A percentile compares a stretch with the other conserved stretches of the same genome.
These are phyloP conservation scores for Monopterus albus DNA, from an alignment of 2,113 vertebrate genomes.

Conservation along the genomic window DNA sequence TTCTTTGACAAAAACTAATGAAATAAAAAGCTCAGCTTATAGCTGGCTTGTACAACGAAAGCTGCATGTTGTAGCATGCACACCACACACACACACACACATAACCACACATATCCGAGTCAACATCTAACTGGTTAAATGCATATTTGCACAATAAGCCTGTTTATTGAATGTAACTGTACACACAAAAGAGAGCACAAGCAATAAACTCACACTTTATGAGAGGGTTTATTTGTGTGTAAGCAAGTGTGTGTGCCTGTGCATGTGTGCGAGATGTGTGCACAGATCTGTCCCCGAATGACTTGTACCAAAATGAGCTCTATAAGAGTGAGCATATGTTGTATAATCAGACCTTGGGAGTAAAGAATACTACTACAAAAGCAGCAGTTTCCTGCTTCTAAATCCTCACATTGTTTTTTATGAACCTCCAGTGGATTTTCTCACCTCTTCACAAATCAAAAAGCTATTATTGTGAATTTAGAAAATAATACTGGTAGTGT, in stretches of 20 bases:
- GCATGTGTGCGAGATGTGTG: slow-evolving; percentile 17
- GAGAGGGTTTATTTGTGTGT: slow-evolving; percentile 5
- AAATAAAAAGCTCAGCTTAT: background rate
- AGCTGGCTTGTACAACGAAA: slow-evolving; percentile 22
- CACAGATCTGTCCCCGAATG: slow-evolving; percentile 14
- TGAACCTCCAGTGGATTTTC: slow-evolving; percentile 6
- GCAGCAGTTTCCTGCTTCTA: background rate
- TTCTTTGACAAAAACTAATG: background rate
- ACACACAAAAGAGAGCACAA: slow-evolving; percentile 22
- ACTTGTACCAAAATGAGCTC: slow-evolving; percentile 15
- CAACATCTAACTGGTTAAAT: slow-evolving; percentile 21
- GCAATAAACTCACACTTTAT: slow-evolving; percentile 27
- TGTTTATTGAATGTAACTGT: slow-evolving; percentile 21
- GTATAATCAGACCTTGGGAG: slow-evolving; percentile 12
- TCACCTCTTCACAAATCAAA: slow-evolving; percentile 6
- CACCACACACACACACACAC: slow-evolving; percentile 11
- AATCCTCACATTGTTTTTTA: slow-evolving; percentile 21
- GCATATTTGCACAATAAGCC: slow-evolving; percentile 18
- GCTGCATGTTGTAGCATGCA: background rate
- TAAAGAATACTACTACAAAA: background rate
- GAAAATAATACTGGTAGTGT: background rate
- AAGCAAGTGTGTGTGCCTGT: no score
- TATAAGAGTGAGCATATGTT: slow-evolving; percentile 32
- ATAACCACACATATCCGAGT: no score
- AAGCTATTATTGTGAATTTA: slow-evolving; percentile 1